These are phyloP conservation scores for Pelobates fuscus DNA, from an alignment of 2,113 vertebrate genomes.

Conservation along the genomic window DNA sequence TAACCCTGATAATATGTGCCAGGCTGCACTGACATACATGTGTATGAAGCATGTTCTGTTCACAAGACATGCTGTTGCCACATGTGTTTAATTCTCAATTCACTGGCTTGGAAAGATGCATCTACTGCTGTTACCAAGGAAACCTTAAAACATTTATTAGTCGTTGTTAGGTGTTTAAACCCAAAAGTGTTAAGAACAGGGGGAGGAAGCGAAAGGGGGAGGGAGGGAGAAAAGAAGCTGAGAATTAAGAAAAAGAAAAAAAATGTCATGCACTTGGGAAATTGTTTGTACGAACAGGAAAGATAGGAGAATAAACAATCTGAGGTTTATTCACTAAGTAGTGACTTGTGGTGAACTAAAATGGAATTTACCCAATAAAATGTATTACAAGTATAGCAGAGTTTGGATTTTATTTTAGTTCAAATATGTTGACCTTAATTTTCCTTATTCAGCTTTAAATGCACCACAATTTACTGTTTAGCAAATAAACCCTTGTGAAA, in stretches of 20 bases:
- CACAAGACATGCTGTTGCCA: slow-evolving; percentile 5
- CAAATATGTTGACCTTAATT: too few species aligned
- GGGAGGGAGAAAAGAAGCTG: slow-evolving; percentile 10
- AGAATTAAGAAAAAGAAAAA: slow-evolving; percentile 16
- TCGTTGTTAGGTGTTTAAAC: slow-evolving; percentile 50
- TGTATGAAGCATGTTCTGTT: slow-evolving; percentile 10
- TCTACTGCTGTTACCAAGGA: slow-evolving; percentile 57
- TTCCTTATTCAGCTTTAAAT: too few species aligned
- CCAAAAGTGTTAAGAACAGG: slow-evolving; percentile 29
- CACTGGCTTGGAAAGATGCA: slow-evolving; percentile 13
- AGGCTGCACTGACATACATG: too few species aligned
- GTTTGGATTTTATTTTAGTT: too few species aligned
- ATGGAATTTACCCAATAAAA: too few species aligned
- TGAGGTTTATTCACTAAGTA: background rate
- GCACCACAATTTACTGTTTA: background rate
- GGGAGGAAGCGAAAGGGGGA: slow-evolving; percentile 20
- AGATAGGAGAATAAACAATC: background rate
- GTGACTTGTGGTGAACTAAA: too few species aligned
- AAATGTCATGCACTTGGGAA: background rate
- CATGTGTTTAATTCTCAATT: slow-evolving; percentile 15
- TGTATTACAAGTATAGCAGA: too few species aligned
- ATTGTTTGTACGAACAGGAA: background rate
- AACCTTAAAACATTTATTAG: slow-evolving; percentile 61
- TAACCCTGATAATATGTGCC: too few species aligned
- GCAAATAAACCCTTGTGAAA: background rate